Conservation (phyloP, 2,888 invertebrate species). For the Dichetophora obliterata region DNA sequence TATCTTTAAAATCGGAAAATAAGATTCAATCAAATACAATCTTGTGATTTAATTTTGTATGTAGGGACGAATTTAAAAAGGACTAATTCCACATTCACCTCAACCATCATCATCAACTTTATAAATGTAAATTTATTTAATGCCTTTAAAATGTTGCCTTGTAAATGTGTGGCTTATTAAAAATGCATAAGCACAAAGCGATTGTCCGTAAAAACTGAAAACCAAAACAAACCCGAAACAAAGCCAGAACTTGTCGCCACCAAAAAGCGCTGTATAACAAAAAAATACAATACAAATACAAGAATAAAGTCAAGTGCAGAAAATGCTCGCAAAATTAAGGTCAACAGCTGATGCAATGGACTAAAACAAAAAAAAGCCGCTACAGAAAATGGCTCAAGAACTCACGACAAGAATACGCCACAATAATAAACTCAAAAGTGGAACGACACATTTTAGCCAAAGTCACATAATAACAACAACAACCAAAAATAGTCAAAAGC, state of each 20-base stretch:
- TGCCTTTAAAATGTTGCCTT: too few species aligned
- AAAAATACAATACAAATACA: background rate
- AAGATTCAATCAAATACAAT: too few species aligned
- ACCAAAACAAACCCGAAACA: background rate
- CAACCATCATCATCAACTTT: too few species aligned
- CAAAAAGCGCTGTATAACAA: background rate
- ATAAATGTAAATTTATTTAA: too few species aligned
- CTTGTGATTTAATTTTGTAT: too few species aligned
- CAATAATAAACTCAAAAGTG: background rate
- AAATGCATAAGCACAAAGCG: too few species aligned
- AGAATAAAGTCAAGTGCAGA: background rate
- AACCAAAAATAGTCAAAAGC: too few species aligned
- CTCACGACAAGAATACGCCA: background rate
- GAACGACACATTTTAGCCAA: background rate
- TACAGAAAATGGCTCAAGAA: background rate
- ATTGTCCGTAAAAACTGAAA: background rate
- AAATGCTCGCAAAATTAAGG: conserved; percentile 6
- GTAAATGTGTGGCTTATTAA: too few species aligned
- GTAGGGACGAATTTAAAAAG: too few species aligned
- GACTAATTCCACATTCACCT: too few species aligned
- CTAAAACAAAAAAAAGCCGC: background rate
- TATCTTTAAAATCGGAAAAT: too few species aligned
- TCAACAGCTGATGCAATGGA: conserved; percentile 29
- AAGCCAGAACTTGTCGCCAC: background rate
- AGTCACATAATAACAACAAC: background rate